Evolutionary conservation across 2,797 vertebrate genomes (phyloP).

Genomic region (Pagetopsis macropterus): DNA sequence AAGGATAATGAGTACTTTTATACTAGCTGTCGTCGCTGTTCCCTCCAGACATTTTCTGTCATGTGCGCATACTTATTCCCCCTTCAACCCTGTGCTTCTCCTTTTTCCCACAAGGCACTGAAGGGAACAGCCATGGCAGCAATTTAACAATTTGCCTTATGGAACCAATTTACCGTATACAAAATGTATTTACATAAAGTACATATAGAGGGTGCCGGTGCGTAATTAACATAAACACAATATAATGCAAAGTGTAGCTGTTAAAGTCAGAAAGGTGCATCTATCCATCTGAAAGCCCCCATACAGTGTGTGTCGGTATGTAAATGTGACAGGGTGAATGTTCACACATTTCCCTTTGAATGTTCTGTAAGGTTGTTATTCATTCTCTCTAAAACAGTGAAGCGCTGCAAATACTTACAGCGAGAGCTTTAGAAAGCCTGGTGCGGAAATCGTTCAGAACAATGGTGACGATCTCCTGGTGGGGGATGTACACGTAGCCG

Average conservation of each 20-base stretch:
- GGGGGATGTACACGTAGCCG: slow-evolving; percentile 92
- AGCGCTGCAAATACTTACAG: slow-evolving; percentile 85
- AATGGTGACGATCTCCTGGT: slow-evolving; percentile 90
- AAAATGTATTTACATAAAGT: slow-evolving; percentile 30
- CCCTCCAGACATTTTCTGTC: slow-evolving; percentile 63
- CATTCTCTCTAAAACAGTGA: background rate
- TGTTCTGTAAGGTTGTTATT: background rate
- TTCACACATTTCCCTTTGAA: too few species aligned
- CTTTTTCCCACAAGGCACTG: slow-evolving; percentile 33
- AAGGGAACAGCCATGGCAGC: slow-evolving; percentile 16
- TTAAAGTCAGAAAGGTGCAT: slow-evolving; percentile 9
- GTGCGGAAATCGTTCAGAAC: slow-evolving; percentile 93
- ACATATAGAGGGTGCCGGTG: background rate
- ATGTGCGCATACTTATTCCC: slow-evolving; percentile 52
- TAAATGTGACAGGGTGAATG: too few species aligned
- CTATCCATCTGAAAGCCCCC: too few species aligned
- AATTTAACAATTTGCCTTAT: slow-evolving; percentile 38
- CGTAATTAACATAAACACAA: background rate
- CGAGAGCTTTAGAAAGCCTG: slow-evolving; percentile 93
- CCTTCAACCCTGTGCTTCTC: slow-evolving; percentile 49
- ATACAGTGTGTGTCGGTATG: too few species aligned
- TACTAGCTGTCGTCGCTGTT: slow-evolving; percentile 41
- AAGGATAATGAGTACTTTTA: slow-evolving; percentile 54
- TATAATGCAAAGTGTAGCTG: slow-evolving; percentile 18
- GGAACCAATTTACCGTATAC: slow-evolving; percentile 18